phyloP scores from a whole-genome alignment of 2,113 vertebrate species.

The Cichladusa arquata region DNA sequence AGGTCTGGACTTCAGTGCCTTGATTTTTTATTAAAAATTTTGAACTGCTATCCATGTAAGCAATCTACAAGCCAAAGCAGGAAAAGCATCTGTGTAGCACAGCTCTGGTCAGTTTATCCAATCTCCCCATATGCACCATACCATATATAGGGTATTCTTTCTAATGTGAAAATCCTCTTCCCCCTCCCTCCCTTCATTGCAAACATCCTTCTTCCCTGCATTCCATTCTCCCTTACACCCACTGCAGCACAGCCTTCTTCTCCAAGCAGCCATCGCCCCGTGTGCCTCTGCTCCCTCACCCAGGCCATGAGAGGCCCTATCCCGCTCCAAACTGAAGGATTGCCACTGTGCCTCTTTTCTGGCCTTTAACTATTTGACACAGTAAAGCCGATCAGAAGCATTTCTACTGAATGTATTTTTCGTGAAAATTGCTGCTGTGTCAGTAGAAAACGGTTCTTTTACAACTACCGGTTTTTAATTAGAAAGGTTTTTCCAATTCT shows the following conservation, averaged over 20 bases:
- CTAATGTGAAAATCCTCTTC: neutral
- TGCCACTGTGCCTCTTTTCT: fast-evolving
- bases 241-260: neutral
- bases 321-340: neutral
- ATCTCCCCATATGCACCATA: neutral
- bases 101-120: neutral
- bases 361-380: neutral
- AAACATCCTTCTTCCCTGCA: neutral
- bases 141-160: neutral
- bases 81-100: neutral
- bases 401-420: neutral
- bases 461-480: neutral
- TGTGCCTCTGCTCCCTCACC: fast-evolving
- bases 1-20: neutral
- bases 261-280: neutral
- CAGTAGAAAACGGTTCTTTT: neutral
- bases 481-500: neutral
- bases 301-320: neutral
- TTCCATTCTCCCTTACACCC: slow-evolving; percentile 1
- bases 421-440: neutral
- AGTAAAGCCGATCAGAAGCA: neutral
- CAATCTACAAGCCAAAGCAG: neutral
- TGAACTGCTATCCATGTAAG: neutral
- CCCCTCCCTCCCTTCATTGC: neutral
- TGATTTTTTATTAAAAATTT: neutral